Evolutionary conservation across 2,888 invertebrate genomes (phyloP).

Genomic region (Camponotus fellah): DNA sequence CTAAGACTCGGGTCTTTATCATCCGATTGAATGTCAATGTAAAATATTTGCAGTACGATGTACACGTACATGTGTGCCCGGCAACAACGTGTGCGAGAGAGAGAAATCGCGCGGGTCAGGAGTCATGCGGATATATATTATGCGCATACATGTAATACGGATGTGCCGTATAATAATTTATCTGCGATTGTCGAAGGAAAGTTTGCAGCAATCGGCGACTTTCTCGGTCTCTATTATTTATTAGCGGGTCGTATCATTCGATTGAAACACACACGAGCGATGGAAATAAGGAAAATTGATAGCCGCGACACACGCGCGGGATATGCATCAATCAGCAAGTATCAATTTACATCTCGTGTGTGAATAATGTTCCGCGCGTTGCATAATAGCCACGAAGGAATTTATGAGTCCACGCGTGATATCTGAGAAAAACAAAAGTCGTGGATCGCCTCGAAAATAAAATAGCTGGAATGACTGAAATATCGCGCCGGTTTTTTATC

Average conservation of each 20-base stretch:
- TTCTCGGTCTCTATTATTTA: neutral
- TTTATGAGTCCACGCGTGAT: neutral
- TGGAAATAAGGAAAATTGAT: neutral
- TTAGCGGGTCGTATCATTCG: neutral
- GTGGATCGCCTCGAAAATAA: neutral
- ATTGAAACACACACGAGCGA: neutral
- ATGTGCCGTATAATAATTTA: constrained; percentile 34
- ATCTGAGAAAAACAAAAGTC: neutral
- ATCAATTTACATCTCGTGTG: constrained; percentile 1
- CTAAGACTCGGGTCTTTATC: neutral
- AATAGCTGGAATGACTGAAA: neutral
- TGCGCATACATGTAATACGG: neutral
- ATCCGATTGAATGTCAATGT: neutral
- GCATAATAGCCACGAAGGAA: constrained; percentile 19
- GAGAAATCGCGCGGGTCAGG: constrained; percentile 65
- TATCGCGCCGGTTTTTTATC: neutral
- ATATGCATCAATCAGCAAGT: neutral
- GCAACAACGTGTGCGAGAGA: neutral
- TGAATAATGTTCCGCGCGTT: neutral
- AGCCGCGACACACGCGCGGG: neutral
- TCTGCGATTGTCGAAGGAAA: neutral
- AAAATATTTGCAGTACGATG: neutral
- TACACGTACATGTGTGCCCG: neutral
- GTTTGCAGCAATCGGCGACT: neutral
- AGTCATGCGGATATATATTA: constrained; percentile 36